Percentiles rank a stretch among this genome's conserved stretches.
Evolutionary conservation across 1,140 invertebrate genomes (phyloP).

Genomic region (Zaprionus taronus): DNA sequence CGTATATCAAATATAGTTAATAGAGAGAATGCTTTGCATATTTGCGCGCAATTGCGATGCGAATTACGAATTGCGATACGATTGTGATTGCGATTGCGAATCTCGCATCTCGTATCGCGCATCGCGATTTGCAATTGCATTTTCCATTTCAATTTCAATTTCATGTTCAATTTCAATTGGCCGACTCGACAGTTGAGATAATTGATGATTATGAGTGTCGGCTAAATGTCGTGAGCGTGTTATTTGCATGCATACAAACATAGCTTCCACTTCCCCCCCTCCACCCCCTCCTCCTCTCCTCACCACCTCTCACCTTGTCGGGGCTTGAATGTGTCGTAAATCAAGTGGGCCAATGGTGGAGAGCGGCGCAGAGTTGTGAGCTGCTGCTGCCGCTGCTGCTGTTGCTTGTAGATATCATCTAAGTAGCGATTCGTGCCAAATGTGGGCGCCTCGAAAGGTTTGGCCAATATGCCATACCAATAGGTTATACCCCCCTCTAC

Average conservation of each 20-base stretch:
- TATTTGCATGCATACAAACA: slow-evolving; percentile 27
- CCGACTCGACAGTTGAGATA: slow-evolving; percentile 61
- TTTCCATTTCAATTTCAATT: slow-evolving; percentile 35
- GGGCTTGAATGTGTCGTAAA: slow-evolving; percentile 37
- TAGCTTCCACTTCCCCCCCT: neutral
- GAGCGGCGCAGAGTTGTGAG: slow-evolving; percentile 26
- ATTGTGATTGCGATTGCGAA: slow-evolving; percentile 12
- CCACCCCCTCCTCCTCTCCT: neutral
- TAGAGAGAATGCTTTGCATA: slow-evolving; percentile 68
- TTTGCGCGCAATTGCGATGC: slow-evolving; percentile 27
- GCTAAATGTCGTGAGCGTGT: slow-evolving; percentile 65
- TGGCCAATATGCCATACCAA: slow-evolving; percentile 60
- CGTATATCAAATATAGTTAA: slow-evolving; percentile 52
- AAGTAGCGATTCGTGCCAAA: slow-evolving; percentile 40
- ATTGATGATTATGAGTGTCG: slow-evolving; percentile 77
- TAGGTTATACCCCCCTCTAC: slow-evolving; percentile 1
- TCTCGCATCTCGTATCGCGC: neutral
- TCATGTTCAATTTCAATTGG: slow-evolving; percentile 44
- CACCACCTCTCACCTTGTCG: neutral
- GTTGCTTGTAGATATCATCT: slow-evolving; percentile 42
- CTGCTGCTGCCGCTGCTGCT: neutral
- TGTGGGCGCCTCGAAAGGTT: slow-evolving; percentile 60
- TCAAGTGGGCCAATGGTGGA: slow-evolving; percentile 37
- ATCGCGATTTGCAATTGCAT: slow-evolving; percentile 23
- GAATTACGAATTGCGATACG: slow-evolving; percentile 34